Evolutionary conservation across 2,888 invertebrate genomes (phyloP).

Genomic region (Anarsia innoxiella): DNA sequence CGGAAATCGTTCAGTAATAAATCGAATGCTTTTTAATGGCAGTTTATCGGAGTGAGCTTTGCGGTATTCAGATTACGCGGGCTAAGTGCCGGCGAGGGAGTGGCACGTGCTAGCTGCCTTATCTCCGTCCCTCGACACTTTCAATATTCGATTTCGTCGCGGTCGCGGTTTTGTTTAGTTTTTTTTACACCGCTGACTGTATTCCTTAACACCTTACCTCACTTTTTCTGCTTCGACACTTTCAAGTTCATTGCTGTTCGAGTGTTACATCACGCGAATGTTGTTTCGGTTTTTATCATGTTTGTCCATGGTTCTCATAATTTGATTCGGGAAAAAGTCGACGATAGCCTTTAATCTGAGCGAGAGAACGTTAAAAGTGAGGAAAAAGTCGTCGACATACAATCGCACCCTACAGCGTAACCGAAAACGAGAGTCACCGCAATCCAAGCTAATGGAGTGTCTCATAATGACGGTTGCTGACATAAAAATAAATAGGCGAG

Average conservation of each 20-base stretch:
- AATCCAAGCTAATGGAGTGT: conserved; percentile 76
- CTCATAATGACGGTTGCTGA: conserved; percentile 76
- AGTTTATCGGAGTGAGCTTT: conserved; percentile 72
- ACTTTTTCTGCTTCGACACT: conserved; percentile 24
- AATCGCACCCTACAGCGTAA: conserved; percentile 69
- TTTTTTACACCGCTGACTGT: conserved; percentile 24
- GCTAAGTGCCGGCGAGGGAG: conserved; percentile 67
- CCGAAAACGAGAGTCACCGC: conserved; percentile 70
- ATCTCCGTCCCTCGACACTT: conserved; percentile 72
- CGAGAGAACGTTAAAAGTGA: conserved; percentile 26
- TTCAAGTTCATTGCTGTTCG: conserved; percentile 30
- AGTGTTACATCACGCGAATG: too few species aligned
- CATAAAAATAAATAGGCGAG: conserved; percentile 76
- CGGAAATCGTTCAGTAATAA: conserved; percentile 71
- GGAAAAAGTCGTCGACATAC: conserved; percentile 45
- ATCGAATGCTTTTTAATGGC: conserved; percentile 75
- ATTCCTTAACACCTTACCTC: conserved; percentile 30
- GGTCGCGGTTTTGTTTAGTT: conserved; percentile 40
- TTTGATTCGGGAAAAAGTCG: too few species aligned
- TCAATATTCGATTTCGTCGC: conserved; percentile 70
- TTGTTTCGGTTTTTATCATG: too few species aligned
- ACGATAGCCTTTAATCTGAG: conserved; percentile 42
- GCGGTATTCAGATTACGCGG: conserved; percentile 71
- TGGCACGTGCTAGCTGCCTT: conserved; percentile 60
- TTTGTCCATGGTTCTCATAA: too few species aligned